These are phyloP conservation scores for Mionectes olivaceus DNA, from an alignment of 2,797 vertebrate genomes.

Conservation along the genomic window DNA sequence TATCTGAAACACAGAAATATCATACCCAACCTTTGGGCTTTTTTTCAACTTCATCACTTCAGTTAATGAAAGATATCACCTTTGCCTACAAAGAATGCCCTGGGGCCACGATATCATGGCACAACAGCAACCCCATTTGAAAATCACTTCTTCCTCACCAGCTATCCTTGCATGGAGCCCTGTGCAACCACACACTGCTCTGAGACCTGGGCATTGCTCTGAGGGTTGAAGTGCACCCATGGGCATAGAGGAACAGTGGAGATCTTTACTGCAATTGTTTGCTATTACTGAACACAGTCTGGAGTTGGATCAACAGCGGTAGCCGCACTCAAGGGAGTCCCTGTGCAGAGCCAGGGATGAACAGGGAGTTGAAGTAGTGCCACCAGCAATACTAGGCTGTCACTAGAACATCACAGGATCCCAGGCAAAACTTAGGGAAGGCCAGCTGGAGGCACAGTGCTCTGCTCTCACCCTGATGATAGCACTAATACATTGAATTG, in stretches of 20 bases:
- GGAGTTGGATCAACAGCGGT: neutral
- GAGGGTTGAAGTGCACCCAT: neutral
- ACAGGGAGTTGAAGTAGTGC: neutral
- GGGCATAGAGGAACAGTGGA: fast-evolving
- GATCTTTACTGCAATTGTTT: neutral
- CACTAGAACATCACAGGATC: neutral
- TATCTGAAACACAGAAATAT: neutral
- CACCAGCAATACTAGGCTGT: neutral
- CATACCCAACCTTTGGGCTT: fast-evolving
- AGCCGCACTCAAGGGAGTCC: neutral
- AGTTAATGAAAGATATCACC: neutral
- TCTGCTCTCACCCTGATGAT: neutral
- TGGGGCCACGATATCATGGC: neutral
- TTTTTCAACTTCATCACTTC: neutral
- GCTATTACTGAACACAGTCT: neutral
- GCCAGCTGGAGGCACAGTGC: fast-evolving
- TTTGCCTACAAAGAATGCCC: neutral
- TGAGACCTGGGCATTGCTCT: neutral
- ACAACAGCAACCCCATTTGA: neutral
- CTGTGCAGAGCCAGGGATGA: fast-evolving
- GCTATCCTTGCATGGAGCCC: neutral
- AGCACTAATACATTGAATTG: neutral
- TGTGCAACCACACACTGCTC: neutral
- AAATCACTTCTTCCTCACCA: neutral
- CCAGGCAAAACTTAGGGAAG: neutral